Conservation (phyloP, 2,888 invertebrate species). For the Maniola hyperantus region DNA sequence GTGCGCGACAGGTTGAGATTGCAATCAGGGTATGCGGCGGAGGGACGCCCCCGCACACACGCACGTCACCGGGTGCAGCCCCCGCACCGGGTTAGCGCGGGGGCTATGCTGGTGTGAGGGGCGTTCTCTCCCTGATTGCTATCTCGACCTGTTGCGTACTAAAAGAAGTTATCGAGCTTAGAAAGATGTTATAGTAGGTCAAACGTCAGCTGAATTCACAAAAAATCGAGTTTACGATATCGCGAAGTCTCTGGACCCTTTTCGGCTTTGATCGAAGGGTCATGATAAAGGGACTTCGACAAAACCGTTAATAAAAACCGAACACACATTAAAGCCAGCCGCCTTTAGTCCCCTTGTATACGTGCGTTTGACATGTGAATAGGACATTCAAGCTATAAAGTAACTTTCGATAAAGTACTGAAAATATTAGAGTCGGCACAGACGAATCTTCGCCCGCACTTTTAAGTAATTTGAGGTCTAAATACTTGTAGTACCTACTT, state of each 20-base stretch:
- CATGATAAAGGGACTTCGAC: slow-evolving; percentile 29
- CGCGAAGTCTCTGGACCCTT: too few species aligned
- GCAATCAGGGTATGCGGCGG: too few species aligned
- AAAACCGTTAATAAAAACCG: slow-evolving; percentile 33
- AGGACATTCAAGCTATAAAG: neutral
- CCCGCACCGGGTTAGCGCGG: too few species aligned
- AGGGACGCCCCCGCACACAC: too few species aligned
- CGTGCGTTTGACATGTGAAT: slow-evolving; percentile 27
- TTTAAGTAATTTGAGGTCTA: too few species aligned
- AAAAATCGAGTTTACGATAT: slow-evolving; percentile 24
- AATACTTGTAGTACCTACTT: too few species aligned
- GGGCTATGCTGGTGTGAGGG: too few species aligned
- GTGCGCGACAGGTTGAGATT: too few species aligned
- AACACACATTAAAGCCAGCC: slow-evolving; percentile 24
- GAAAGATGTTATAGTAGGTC: slow-evolving; percentile 12
- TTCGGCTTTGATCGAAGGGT: slow-evolving; percentile 37
- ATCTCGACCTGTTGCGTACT: too few species aligned
- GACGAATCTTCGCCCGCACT: neutral
- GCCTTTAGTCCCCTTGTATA: slow-evolving; percentile 24
- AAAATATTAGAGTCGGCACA: neutral
- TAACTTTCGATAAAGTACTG: neutral
- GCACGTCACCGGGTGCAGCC: too few species aligned
- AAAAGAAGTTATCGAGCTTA: neutral
- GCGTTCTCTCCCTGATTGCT: too few species aligned
- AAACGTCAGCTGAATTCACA: slow-evolving; percentile 13